Evolutionary conservation across 2,888 invertebrate species (phyloP).

Genomic region (Noctuana brunneofusca): DNA sequence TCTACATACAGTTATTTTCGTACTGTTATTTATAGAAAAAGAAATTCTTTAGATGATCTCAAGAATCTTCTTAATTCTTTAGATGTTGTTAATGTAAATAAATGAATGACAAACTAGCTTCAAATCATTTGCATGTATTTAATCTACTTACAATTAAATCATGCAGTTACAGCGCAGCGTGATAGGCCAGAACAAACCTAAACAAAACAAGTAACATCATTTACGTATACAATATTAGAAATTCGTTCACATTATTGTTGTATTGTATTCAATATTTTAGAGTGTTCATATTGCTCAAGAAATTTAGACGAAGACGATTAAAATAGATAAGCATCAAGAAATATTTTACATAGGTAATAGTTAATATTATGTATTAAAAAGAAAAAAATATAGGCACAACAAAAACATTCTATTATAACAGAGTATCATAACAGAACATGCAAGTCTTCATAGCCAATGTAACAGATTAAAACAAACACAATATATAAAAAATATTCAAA

Average conservation of each 20-base stretch:
- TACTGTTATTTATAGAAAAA: too few relatives aligned
- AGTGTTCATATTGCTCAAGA: too few relatives aligned
- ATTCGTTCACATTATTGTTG: constrained; percentile 27
- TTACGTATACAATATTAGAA: constrained; percentile 41
- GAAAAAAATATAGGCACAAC: neutral
- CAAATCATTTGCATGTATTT: constrained; percentile 9
- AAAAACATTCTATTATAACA: too few relatives aligned
- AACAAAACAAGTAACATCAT: constrained; percentile 34
- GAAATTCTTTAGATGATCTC: too few relatives aligned
- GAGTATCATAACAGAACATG: neutral
- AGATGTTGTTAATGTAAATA: neutral
- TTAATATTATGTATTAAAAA: neutral
- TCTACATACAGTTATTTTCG: neutral
- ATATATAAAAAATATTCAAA: constrained; percentile 12
- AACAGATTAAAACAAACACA: neutral
- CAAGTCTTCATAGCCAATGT: neutral
- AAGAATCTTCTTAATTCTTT: too few relatives aligned
- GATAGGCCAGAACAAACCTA: constrained; percentile 46
- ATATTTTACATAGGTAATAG: too few relatives aligned
- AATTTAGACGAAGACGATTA: neutral
- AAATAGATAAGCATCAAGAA: neutral
- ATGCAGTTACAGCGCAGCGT: constrained; percentile 43
- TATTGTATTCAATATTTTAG: neutral
- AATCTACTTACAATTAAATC: constrained; percentile 16
- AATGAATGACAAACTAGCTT: neutral